These are phyloP conservation scores for Dryadula phaetusa DNA, from an alignment of 2,888 invertebrate genomes.

Conservation along the genomic window DNA sequence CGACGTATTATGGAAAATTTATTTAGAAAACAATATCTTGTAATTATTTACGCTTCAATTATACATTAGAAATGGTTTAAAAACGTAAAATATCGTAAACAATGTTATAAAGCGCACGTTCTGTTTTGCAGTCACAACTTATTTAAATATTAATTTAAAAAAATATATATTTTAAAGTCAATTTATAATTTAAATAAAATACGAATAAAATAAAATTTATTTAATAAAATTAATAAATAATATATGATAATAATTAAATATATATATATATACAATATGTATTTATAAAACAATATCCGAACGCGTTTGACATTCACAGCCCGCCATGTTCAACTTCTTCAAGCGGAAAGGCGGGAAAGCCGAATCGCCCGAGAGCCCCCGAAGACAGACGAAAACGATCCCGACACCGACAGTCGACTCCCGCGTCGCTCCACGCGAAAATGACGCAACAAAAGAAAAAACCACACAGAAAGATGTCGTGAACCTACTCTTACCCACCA, in stretches of 20 bases:
- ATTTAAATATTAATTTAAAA: not conserved
- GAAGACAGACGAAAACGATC: slow-evolving; percentile 61
- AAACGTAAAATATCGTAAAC: slow-evolving; percentile 25
- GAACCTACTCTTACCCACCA: slow-evolving; percentile 72
- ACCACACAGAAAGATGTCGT: slow-evolving; percentile 76
- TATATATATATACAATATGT: not conserved
- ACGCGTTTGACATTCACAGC: slow-evolving; percentile 53
- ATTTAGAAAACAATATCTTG: slow-evolving; percentile 16
- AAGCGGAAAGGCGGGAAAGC: slow-evolving; percentile 77
- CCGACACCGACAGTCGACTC: slow-evolving; percentile 61
- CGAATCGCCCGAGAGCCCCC: slow-evolving; percentile 52
- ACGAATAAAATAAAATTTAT: not conserved
- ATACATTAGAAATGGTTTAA: slow-evolving; percentile 2
- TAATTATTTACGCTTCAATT: slow-evolving; percentile 20
- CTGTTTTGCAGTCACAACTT: not conserved
- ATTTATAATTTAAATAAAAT: not conserved
- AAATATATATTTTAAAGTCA: no score
- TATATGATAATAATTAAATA: not conserved
- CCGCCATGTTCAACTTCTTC: slow-evolving; percentile 79
- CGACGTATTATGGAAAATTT: not conserved
- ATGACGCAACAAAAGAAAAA: slow-evolving; percentile 61
- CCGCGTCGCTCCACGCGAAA: slow-evolving; percentile 64
- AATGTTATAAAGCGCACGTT: not conserved
- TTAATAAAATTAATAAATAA: no score
- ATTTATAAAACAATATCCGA: slow-evolving; percentile 42